Percentiles rank a stretch among this genome's conserved stretches.
Evolutionary conservation across 2,888 invertebrate species (phyloP).

Genomic region (Agonopterix alstromeriana): DNA sequence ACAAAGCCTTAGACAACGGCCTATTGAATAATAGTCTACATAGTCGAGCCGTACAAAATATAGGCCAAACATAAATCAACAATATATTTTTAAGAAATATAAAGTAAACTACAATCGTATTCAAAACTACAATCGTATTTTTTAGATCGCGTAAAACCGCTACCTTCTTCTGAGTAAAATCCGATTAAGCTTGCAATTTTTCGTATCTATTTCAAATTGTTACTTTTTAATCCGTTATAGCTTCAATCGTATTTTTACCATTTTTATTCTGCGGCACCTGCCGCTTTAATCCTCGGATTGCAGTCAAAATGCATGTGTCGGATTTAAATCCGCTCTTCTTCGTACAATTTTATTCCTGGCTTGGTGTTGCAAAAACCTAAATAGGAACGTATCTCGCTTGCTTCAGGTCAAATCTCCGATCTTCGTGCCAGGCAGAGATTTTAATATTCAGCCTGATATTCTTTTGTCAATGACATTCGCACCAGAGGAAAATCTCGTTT

Average conservation of each 20-base stretch:
- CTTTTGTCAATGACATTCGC: not conserved
- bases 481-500: no score
- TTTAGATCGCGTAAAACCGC: no score
- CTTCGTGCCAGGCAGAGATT: constrained; percentile 4
- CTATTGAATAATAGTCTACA: no score
- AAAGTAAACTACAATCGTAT: no score
- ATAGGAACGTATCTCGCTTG: constrained; percentile 7
- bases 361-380: constrained; percentile 22
- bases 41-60: no score
- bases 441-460: constrained; percentile 10
- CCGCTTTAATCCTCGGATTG: constrained; percentile 29
- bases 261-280: constrained; percentile 32
- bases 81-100: no score
- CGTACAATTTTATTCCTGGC: constrained; percentile 21
- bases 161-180: constrained; percentile 8
- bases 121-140: no score
- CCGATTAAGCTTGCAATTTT: constrained; percentile 12
- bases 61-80: no score
- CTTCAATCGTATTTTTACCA: constrained; percentile 20
- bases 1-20: no score
- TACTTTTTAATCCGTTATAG: constrained; percentile 17
- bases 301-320: constrained; percentile 42
- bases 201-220: constrained; percentile 17
- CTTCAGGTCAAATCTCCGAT: constrained; percentile 4
- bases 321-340: constrained; percentile 23